phyloP scores from a whole-genome alignment of 2,113 vertebrate genomes.

The Xiphias gladius region DNA sequence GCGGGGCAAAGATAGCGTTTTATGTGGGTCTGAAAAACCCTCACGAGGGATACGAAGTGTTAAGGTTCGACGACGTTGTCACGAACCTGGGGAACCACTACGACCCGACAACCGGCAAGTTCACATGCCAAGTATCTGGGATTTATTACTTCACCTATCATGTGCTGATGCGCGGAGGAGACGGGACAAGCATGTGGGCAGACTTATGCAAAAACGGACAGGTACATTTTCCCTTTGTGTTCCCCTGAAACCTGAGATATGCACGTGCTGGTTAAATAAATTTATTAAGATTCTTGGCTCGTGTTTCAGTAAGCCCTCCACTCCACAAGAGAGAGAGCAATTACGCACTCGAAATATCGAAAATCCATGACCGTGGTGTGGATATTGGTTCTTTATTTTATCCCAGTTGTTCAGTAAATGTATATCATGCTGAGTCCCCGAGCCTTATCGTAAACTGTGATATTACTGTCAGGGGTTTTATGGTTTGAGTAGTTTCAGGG shows the following conservation, averaged over 20 bases:
- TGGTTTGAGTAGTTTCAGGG: neutral
- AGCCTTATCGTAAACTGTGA: neutral
- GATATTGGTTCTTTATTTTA: neutral
- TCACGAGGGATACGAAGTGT: slow-evolving; percentile 85
- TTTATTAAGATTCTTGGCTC: neutral
- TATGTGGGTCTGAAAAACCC: slow-evolving; percentile 94
- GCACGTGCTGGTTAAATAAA: neutral
- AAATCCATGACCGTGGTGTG: neutral
- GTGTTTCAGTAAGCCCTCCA: neutral
- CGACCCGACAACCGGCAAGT: slow-evolving; percentile 89
- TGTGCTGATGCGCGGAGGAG: slow-evolving; percentile 91
- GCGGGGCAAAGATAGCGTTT: slow-evolving; percentile 89
- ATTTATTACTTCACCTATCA: slow-evolving; percentile 93
- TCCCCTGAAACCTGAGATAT: neutral
- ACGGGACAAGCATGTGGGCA: slow-evolving; percentile 92
- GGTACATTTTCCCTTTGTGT: slow-evolving; percentile 67
- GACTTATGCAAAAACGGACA: slow-evolving; percentile 92
- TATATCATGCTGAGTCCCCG: too few species aligned
- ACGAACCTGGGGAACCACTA: slow-evolving; percentile 85
- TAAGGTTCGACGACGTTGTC: slow-evolving; percentile 84
- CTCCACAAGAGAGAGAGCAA: neutral
- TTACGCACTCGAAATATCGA: neutral
- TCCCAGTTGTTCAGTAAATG: neutral
- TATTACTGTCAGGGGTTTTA: neutral
- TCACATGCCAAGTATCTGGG: slow-evolving; percentile 91